These are phyloP conservation scores for Meghimatium bilineatum DNA, from an alignment of 2,888 invertebrate species.

Conservation along the genomic window DNA sequence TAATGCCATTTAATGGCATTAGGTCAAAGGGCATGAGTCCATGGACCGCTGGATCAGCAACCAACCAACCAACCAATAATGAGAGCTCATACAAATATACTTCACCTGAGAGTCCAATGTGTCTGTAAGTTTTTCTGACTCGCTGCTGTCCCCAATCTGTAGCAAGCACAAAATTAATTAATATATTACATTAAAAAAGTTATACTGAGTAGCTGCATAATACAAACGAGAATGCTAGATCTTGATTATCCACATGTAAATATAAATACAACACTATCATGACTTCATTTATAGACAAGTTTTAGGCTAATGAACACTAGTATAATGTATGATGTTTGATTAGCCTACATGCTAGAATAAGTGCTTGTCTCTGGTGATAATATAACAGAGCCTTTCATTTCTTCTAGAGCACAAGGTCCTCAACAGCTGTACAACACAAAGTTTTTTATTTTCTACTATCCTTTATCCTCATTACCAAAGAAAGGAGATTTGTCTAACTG, in stretches of 20 bases:
- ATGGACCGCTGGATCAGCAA: no score
- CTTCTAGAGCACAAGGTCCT: no score
- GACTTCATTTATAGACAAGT: not conserved
- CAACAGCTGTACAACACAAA: no score
- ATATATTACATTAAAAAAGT: constrained; percentile 11
- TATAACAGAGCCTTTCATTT: no score
- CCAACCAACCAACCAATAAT: not conserved
- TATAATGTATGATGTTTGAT: not conserved
- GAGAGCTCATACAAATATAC: not conserved
- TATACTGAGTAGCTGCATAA: not conserved
- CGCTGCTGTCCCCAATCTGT: constrained; percentile 77
- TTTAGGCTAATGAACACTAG: not conserved
- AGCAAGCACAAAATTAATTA: constrained; percentile 40
- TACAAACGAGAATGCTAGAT: not conserved
- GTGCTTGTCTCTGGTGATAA: no score
- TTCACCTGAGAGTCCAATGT: constrained; percentile 89
- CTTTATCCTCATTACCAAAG: not conserved
- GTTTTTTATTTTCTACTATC: not conserved
- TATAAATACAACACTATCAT: not conserved
- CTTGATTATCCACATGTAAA: not conserved
- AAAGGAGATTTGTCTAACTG: not conserved
- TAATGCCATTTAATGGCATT: no score
- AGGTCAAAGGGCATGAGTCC: no score
- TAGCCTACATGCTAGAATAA: no score
- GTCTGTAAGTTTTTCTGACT: constrained; percentile 88